Base-by-base conservation (phyloP, 2,113 vertebrate genomes). In the Burhinus bistriatus region DNA sequence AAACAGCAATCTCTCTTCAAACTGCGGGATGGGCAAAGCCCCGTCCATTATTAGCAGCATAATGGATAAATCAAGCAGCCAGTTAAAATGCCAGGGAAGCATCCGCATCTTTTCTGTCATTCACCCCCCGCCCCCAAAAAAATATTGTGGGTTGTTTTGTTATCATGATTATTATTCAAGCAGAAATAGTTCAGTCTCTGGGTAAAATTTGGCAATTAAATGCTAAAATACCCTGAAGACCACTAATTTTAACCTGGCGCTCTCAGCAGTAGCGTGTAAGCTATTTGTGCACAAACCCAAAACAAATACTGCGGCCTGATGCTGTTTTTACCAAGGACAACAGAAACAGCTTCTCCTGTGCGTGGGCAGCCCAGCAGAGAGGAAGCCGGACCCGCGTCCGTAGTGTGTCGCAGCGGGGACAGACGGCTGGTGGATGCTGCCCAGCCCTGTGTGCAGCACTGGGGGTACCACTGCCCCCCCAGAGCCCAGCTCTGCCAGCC, bases 1-100 rank as follows among this genome's bases (percentile, higher is more conserved):
- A 83, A 94, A 81, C 44, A 85, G 45, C 72, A 80, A 40, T 62
- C n/a, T 89, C 72, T 81, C 58, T 23, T 66, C 92, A 94, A 89
- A 87, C 6, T 58, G 44, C 2, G 0, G 38, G 64, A 38, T 18
- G 62, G 58, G 66, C 78, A 82, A 91, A 94, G 30, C 75, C 55
- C 40, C 2, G 1, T 55, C 55, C 30, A 14, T 94, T 30, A 47
- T 83, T 57, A 73, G 77, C 29, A 80, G 52, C 58, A 76, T 42
- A 62, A 69, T 27, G 34, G 54, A 58, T 66, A 72, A 87, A 85
- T 42, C 27, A 92, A 75, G n/a, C 32, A 85, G 85, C 12, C 19
- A 25, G 29, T 34, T 89, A 75, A 68, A 85, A 87, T 58, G n/a
- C 61, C 11, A 20, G 65, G 44, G 27, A 54, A 82, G 1, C 26